Conservation (phyloP, 2,888 invertebrate species). For the Corythucha ciliata region DNA sequence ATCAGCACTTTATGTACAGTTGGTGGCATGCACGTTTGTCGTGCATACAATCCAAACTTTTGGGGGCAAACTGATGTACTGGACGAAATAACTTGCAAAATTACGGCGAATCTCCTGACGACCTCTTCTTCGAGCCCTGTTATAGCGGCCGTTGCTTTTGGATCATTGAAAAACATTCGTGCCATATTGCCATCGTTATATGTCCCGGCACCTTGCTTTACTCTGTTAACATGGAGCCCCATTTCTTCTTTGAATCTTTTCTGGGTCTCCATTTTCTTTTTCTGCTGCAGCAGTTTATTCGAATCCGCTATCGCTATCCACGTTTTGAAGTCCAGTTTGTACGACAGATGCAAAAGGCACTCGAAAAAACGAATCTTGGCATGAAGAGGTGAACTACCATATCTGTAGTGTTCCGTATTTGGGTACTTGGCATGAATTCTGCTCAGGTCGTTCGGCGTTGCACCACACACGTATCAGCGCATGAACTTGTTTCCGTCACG, state of each 20-base stretch:
- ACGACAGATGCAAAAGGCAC: conserved; percentile 14
- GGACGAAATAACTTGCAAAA: not conserved
- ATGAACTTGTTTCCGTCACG: conserved; percentile 37
- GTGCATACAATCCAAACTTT: not conserved
- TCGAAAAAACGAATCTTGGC: conserved; percentile 10
- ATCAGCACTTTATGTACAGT: conserved; percentile 36
- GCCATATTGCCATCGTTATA: conserved; percentile 24
- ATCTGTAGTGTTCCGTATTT: not conserved
- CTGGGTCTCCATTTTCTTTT: not conserved
- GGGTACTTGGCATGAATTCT: not conserved
- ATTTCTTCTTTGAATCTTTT: conserved; percentile 8
- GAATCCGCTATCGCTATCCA: not conserved
- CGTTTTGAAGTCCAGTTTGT: conserved; percentile 9
- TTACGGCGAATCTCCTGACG: too few relatives aligned
- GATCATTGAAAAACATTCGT: conserved; percentile 14
- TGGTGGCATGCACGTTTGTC: conserved; percentile 34
- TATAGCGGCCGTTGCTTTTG: conserved; percentile 1
- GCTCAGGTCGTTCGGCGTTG: conserved; percentile 39
- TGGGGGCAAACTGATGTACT: not conserved
- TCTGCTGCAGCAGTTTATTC: not conserved
- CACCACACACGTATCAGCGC: conserved; percentile 39
- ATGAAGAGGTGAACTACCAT: conserved; percentile 4
- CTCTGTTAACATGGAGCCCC: conserved; percentile 6
- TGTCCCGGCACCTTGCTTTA: conserved; percentile 16
- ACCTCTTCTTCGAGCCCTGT: conserved; percentile 7